Evolutionary conservation across 2,797 vertebrate species (phyloP), one percentile per base, ranked within the genome.

Genomic region (Lindbergichthys nudifrons): DNA sequence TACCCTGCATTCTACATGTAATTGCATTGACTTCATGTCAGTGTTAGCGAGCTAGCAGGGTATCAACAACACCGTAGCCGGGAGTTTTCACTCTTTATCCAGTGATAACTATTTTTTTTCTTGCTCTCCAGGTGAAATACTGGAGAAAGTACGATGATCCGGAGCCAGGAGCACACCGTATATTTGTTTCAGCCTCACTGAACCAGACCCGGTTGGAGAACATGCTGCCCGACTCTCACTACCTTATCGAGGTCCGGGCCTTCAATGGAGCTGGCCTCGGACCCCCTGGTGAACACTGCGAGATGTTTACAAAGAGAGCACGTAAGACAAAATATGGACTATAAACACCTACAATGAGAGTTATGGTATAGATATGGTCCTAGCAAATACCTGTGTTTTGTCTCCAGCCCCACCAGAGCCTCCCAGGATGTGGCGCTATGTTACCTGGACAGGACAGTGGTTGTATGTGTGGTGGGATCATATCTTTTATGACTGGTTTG

Each of bases 381-480:
- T 30, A 18, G 54, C 50, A 0, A 13, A 30, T 51, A 0, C 3
- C 65, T 57, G 65, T 50, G 19, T 42, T 41, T 48, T 54, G 12
- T 83, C 77, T 83, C 78, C 94, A 99, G 98, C 98, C 91, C 98
- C 98, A 18, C 96, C 95, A 83, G 97, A 97, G 3, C 93, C 94
- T 32, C 96, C 97, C 64, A 96, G 95, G 86, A 96, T 99, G 84
- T 95, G 94, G 92, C 93, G 94, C 83, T 95, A 92, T 74, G 94
- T 96, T 89, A 96, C 94, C 86, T 95, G 93, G 87, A 94, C 93
- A 18, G 93, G 94, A 67, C 82, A 92, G 80, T 95, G 95, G 95
- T 74, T 95, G 70, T 97, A 98, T 65, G 97, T 99, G 76, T 97
- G 97, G 90, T 99, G 97, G 98, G 97, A 99, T 84, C 97, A 98